These are phyloP conservation scores for Himalopsyche phryganea DNA, from an alignment of 1,140 invertebrate genomes.

Conservation along the genomic window DNA sequence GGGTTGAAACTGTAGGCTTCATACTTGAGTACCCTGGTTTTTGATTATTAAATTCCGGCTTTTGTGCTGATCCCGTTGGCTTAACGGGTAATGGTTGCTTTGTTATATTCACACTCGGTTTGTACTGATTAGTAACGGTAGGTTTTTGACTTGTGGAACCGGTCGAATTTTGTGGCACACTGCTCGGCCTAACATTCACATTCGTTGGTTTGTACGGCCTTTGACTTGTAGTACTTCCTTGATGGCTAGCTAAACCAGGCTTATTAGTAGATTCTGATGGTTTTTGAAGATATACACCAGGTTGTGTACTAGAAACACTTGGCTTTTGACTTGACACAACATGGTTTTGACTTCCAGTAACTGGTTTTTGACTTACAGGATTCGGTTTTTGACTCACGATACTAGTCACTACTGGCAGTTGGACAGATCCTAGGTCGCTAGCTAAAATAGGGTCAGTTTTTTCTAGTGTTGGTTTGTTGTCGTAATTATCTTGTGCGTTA, in stretches of 20 bases:
- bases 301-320: not conserved
- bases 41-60: slow-evolving; percentile 2
- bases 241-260: not conserved
- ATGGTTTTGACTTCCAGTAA: not conserved
- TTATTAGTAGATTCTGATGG: not conserved
- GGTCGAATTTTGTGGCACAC: not conserved
- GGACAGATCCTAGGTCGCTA: slow-evolving; percentile 32
- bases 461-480: no score
- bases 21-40: slow-evolving; percentile 23
- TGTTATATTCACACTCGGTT: slow-evolving; percentile 2
- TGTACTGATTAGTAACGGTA: not conserved
- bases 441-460: slow-evolving; percentile 3
- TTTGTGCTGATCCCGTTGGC: no score
- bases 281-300: not conserved
- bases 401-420: no score
- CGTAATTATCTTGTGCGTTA: not conserved
- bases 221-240: not conserved
- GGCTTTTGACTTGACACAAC: slow-evolving; percentile 1
- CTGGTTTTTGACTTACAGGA: not conserved
- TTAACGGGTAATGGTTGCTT: not conserved
- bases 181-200: not conserved
- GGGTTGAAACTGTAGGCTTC: slow-evolving; percentile 16
- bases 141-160: slow-evolving; percentile 3
- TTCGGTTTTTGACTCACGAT: not conserved
- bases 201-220: not conserved